phyloP scores from a whole-genome alignment of 2,113 vertebrate genomes.

The Rissa tridactyla region DNA sequence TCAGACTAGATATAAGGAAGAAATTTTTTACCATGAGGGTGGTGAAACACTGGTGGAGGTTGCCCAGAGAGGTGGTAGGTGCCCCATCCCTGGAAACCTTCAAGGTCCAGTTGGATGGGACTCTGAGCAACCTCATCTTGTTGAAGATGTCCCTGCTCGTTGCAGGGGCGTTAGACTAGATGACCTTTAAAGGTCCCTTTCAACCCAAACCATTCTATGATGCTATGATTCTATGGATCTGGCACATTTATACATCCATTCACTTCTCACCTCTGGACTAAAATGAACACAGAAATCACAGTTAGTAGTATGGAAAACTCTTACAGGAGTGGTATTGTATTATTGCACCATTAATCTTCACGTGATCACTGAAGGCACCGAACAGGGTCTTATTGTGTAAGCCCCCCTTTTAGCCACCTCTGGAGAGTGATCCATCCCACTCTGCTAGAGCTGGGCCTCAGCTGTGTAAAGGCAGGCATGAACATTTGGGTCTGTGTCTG shows the following conservation, averaged over 20 bases:
- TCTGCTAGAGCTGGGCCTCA: background rate
- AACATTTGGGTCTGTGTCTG: background rate
- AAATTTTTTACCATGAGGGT: background rate
- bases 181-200: background rate
- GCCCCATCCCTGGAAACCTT: background rate
- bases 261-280: background rate
- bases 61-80: background rate
- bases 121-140: background rate
- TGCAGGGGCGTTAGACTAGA: background rate
- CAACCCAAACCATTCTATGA: background rate
- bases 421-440: background rate
- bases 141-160: background rate
- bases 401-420: background rate
- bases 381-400: background rate
- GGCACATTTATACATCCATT: background rate
- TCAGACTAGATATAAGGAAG: background rate
- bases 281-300: background rate
- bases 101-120: background rate
- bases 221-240: background rate
- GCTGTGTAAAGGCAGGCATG: background rate
- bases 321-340: background rate
- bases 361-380: background rate
- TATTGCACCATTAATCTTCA: background rate
- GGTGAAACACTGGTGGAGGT: background rate
- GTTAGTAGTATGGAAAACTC: background rate